Percentiles rank a stretch among this genome's conserved stretches.
These are phyloP conservation scores for Aphelenchoides besseyi DNA, from an alignment of 1,140 invertebrate genomes.

Conservation along the genomic window DNA sequence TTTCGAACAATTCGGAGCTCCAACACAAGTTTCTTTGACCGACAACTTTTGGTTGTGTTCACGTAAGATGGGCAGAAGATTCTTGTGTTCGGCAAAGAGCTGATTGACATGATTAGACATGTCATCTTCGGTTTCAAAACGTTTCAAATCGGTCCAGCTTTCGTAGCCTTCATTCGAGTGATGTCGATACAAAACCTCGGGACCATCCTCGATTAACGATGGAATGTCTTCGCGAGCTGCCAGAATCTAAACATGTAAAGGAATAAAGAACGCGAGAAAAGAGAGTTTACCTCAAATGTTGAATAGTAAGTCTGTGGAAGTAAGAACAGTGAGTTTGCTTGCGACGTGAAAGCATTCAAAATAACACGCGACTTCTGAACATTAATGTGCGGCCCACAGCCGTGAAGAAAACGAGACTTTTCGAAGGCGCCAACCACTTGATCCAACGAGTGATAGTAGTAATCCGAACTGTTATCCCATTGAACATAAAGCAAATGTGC, in stretches of 20 bases:
- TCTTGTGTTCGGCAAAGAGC: background rate
- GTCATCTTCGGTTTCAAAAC: conserved; percentile 5
- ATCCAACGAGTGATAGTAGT: background rate
- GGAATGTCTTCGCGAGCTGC: conserved; percentile 9
- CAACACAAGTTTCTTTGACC: background rate
- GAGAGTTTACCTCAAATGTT: conserved; percentile 1
- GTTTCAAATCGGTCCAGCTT: conserved; percentile 1
- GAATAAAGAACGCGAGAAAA: background rate
- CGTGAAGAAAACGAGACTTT: background rate
- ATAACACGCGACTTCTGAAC: background rate
- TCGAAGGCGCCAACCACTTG: background rate
- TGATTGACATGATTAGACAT: background rate
- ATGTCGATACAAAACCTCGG: background rate
- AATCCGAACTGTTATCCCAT: background rate
- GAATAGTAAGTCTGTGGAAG: background rate
- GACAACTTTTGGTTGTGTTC: background rate
- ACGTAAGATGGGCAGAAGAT: background rate
- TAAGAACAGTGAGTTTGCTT: background rate
- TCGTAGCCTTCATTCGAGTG: background rate
- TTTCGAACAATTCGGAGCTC: background rate
- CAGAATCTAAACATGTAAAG: conserved; percentile 1
- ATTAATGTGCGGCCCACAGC: background rate
- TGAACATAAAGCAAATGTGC: background rate
- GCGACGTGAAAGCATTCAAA: background rate
- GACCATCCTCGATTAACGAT: conserved; percentile 10